Evolutionary conservation across 1,140 invertebrate genomes (phyloP).

Genomic region (Habropoda laboriosa): DNA sequence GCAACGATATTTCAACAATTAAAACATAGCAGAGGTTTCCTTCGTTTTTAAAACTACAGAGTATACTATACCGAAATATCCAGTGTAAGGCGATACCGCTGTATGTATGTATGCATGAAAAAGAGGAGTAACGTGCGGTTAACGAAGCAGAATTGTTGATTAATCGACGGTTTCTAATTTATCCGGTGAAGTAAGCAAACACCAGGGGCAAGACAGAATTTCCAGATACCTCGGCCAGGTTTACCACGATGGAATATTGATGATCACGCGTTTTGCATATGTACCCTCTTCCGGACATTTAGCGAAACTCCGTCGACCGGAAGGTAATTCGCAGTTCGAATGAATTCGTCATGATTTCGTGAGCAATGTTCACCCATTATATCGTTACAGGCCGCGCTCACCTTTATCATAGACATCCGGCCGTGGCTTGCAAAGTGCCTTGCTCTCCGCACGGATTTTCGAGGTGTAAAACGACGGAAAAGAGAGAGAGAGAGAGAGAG

Average conservation of each 20-base stretch:
- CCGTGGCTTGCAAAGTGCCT: slow-evolving; percentile 62
- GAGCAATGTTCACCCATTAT: slow-evolving; percentile 66
- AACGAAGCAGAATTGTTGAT: slow-evolving; percentile 53
- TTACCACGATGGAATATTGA: slow-evolving; percentile 65
- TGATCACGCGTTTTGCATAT: slow-evolving; percentile 61
- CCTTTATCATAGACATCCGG: slow-evolving; percentile 60
- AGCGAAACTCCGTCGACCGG: slow-evolving; percentile 62
- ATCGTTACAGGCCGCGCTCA: slow-evolving; percentile 63
- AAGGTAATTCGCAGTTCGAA: slow-evolving; percentile 64
- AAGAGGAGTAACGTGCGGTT: slow-evolving; percentile 18
- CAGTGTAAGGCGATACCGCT: too few relatives aligned
- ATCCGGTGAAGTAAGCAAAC: slow-evolving; percentile 48
- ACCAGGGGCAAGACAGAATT: slow-evolving; percentile 58
- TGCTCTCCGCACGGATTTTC: slow-evolving; percentile 47
- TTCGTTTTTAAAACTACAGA: too few relatives aligned
- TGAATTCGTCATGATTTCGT: slow-evolving; percentile 67
- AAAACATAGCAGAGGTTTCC: too few relatives aligned
- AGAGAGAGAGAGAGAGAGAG: slow-evolving; percentile 44
- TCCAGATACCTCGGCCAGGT: slow-evolving; percentile 54
- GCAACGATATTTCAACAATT: too few relatives aligned
- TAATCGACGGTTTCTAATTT: slow-evolving; percentile 55
- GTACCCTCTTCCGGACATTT: slow-evolving; percentile 64
- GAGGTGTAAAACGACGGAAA: slow-evolving; percentile 52
- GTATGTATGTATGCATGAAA: not conserved
- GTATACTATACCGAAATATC: too few relatives aligned